Evolutionary conservation across 2,888 invertebrate species (phyloP), one percentile per base, ranked within the genome.

Genomic region (Quadriops clusia): DNA sequence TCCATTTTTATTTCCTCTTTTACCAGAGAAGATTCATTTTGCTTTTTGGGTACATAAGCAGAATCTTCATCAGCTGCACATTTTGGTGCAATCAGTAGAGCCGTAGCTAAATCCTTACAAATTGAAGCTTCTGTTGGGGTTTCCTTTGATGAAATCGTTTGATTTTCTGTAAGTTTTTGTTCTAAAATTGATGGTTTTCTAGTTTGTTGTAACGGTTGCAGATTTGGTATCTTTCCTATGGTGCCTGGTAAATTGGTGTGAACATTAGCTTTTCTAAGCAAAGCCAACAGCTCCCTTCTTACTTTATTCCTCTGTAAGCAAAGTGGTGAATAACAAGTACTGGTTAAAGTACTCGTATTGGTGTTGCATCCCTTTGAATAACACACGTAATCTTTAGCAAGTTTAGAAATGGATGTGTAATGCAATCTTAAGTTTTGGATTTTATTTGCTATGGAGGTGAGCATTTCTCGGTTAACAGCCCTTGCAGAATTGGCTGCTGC

Each of bases 281-380:
- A 48, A 33, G 67, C 45, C 44, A 77, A 52, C 27, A 86, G 57
- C 47, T 84, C 78, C 42, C 74, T 73, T 27, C 84, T 70, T 3
- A 85, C 64, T 43, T 71, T 70, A 4, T 71, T 73, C 51, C 81
- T 77, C 51, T 78, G 77, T 30, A 83, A 64, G 52, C 89, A 90
- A 25, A 81, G 57, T 0, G 87, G 84, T 1, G 89, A 89, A 53
- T 83, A 90, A 48, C 89, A 89, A 27, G 60, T 66, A 0, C 61
- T 61, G 50, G 76, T 55, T 58, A 67, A 33, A 53, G 66, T 36
- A 58, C 56, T 40, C 58, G 54, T 41, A 32, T 54, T 55, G 28
- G 71, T 71, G 54, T 76, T 78, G 49, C 83, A 84, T 31, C 71
- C 70, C 46, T 67, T 68, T 1, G 77, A 75, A 49, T 84, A 84